A percentile compares a stretch with the other conserved stretches of the same genome.
Evolutionary conservation across 2,888 invertebrate species (phyloP).

Genomic region (Drosophila fungiperda): DNA sequence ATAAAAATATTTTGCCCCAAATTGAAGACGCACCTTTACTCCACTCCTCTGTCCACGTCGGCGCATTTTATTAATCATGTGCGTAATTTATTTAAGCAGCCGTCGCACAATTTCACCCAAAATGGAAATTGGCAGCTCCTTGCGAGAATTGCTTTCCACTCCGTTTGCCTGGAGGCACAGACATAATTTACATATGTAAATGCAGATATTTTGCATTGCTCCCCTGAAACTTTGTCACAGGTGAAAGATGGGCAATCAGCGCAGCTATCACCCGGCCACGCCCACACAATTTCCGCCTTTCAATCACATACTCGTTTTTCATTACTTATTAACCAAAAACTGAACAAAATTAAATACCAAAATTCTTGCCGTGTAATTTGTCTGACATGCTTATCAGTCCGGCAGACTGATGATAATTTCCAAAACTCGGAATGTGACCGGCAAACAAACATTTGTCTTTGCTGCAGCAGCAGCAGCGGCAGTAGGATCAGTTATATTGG

Average conservation of each 20-base stretch:
- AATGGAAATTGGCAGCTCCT: slow-evolving; percentile 67
- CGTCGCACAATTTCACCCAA: slow-evolving; percentile 74
- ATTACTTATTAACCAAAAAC: slow-evolving; percentile 45
- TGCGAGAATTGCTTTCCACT: slow-evolving; percentile 11
- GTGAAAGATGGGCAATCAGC: slow-evolving; percentile 71
- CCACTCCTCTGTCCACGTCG: slow-evolving; percentile 22
- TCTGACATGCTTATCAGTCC: slow-evolving; percentile 33
- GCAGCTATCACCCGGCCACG: slow-evolving; percentile 42
- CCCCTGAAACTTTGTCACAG: slow-evolving; percentile 71
- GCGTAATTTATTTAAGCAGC: slow-evolving; percentile 81
- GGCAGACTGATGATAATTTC: background rate
- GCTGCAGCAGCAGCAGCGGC: background rate
- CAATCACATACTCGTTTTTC: slow-evolving; percentile 37
- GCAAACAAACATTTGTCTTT: slow-evolving; percentile 74
- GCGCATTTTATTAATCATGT: slow-evolving; percentile 79
- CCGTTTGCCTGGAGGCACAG: slow-evolving; percentile 36
- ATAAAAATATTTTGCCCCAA: slow-evolving; percentile 78
- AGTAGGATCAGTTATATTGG: slow-evolving; percentile 20
- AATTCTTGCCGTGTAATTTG: slow-evolving; percentile 39
- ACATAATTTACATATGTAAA: slow-evolving; percentile 65
- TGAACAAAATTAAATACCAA: background rate
- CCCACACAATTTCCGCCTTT: slow-evolving; percentile 46
- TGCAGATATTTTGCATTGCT: slow-evolving; percentile 49
- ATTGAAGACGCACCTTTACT: slow-evolving; percentile 59
- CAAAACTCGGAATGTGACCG: slow-evolving; percentile 41